phyloP scores from a whole-genome alignment of 2,113 vertebrate species.

The Neoarius graeffei region DNA sequence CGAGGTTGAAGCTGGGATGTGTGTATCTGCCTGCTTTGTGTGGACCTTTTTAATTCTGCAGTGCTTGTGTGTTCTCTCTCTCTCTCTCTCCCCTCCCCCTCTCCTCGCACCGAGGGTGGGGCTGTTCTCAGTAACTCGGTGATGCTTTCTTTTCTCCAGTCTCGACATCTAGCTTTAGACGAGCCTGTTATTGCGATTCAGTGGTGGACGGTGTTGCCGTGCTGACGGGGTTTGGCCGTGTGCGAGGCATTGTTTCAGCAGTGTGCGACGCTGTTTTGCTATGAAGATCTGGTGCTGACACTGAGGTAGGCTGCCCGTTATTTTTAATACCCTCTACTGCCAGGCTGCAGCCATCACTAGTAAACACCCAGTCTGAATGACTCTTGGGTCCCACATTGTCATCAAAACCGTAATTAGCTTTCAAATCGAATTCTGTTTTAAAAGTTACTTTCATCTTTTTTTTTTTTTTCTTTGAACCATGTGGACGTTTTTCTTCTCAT shows the following conservation, averaged over 20 bases:
- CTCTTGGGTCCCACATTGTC: neutral
- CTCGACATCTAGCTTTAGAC: conserved; percentile 19
- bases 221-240: conserved; percentile 40
- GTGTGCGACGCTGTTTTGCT: conserved; percentile 50
- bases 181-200: conserved; percentile 41
- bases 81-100: conserved; percentile 52
- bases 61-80: conserved; percentile 55
- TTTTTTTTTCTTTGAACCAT: neutral
- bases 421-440: neutral
- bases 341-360: neutral
- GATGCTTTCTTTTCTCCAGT: conserved; percentile 44
- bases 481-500: neutral
- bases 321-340: conserved; percentile 12
- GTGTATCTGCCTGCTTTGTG: conserved; percentile 9
- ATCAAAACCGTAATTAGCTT: neutral
- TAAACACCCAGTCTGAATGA: conserved; percentile 16
- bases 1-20: neutral
- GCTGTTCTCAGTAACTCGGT: conserved; percentile 51
- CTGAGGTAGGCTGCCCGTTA: conserved; percentile 59
- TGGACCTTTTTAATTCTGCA: conserved; percentile 44
- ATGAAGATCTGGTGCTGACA: conserved; percentile 58
- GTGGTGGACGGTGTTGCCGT: conserved; percentile 38
- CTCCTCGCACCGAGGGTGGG: conserved; percentile 60
- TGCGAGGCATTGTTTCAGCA: conserved; percentile 60
- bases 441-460: neutral